These are phyloP conservation scores for Tenebrio molitor DNA, from an alignment of 1,140 invertebrate genomes.

Conservation along the genomic window DNA sequence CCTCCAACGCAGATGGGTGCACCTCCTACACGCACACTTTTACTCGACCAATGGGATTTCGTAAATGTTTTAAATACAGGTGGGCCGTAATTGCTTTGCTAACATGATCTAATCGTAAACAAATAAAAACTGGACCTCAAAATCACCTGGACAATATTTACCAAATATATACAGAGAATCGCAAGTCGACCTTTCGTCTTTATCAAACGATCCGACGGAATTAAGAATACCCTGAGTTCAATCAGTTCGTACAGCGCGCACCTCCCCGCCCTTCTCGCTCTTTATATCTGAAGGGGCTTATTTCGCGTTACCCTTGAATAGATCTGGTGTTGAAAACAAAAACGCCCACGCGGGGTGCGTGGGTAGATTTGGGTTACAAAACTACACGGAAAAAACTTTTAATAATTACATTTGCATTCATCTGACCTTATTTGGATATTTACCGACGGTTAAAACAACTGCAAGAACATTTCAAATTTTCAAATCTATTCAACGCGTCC, in stretches of 20 bases:
- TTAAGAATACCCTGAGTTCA: slow-evolving; percentile 43
- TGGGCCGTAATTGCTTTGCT: slow-evolving; percentile 54
- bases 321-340: slow-evolving; percentile 29
- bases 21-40: slow-evolving; percentile 51
- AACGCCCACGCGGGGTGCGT: slow-evolving; percentile 40
- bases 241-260: slow-evolving; percentile 40
- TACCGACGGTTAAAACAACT: neutral
- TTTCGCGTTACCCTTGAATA: slow-evolving; percentile 10
- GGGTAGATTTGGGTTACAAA: slow-evolving; percentile 52
- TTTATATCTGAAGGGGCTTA: too few relatives aligned
- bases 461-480: neutral
- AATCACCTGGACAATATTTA: slow-evolving; percentile 25
- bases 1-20: slow-evolving; percentile 52
- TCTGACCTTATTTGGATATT: slow-evolving; percentile 32
- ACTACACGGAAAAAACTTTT: slow-evolving; percentile 23
- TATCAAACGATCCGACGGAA: slow-evolving; percentile 19
- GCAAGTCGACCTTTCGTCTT: slow-evolving; percentile 29
- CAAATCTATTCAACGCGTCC: slow-evolving; percentile 1
- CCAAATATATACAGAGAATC: slow-evolving; percentile 23
- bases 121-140: slow-evolving; percentile 45
- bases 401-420: slow-evolving; percentile 34
- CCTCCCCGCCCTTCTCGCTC: neutral
- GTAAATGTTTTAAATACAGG: slow-evolving; percentile 52
- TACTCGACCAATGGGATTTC: slow-evolving; percentile 56
- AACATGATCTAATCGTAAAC: slow-evolving; percentile 53